phyloP scores from a whole-genome alignment of 2,113 vertebrate species.

The Mugil cephalus region DNA sequence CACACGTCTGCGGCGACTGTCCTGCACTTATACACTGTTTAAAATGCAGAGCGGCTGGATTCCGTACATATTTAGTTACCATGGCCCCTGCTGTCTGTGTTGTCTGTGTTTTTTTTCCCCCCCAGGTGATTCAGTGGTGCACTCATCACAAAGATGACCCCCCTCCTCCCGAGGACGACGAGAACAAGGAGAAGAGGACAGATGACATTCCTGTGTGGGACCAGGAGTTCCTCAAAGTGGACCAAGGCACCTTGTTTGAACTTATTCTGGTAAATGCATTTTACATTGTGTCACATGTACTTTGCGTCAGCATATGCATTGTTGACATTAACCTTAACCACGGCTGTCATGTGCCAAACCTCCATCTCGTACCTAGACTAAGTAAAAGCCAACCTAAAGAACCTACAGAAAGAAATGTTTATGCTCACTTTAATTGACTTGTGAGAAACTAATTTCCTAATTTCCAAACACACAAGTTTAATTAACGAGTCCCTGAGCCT shows the following conservation, averaged over 20 bases:
- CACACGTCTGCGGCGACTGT: too few relatives aligned
- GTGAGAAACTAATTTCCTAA: too few relatives aligned
- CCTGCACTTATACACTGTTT: neutral
- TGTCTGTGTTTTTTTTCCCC: neutral
- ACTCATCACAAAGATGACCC: conserved; percentile 99
- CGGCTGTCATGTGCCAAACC: too few relatives aligned
- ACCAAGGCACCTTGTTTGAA: conserved; percentile 98
- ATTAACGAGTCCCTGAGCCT: too few relatives aligned
- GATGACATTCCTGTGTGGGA: conserved; percentile 99
- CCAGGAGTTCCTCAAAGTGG: conserved; percentile 99
- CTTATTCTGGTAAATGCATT: conserved; percentile 92
- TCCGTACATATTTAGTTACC: neutral
- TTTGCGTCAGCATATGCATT: neutral
- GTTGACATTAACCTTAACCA: too few relatives aligned
- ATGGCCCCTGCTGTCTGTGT: neutral
- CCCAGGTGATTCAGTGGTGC: conserved; percentile 99
- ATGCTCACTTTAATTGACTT: too few relatives aligned
- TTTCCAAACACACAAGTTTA: too few relatives aligned
- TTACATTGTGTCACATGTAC: too few relatives aligned
- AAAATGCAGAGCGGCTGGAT: neutral
- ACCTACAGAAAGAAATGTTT: too few relatives aligned
- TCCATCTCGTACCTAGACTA: too few relatives aligned
- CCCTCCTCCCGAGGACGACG: conserved; percentile 97
- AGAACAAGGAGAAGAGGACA: conserved; percentile 99
- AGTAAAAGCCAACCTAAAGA: too few relatives aligned